Evolutionary conservation across 1,140 invertebrate species (phyloP), one percentile per base, ranked within the genome.

Genomic region (Drosophila orena): DNA sequence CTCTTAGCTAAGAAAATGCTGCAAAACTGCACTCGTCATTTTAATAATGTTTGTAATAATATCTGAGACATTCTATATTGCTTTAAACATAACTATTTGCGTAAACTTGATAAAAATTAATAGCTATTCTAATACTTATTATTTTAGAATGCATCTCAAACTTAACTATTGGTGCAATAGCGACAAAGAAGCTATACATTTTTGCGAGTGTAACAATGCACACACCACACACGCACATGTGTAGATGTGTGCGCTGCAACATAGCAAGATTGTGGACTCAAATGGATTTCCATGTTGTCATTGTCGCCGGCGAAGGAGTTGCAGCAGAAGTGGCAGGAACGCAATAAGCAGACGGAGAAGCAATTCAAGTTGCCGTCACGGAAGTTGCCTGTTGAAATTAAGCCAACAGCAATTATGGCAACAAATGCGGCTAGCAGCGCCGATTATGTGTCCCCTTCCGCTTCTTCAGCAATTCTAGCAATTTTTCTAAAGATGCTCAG

Each of bases 361-460:
- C 73, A 77, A 77, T 71, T 78, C 78, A 75, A 88, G 81, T 88
- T 79, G 83, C 81, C 78, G 83, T 68, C 71, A 68, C 84, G 81
- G 81, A 86, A 86, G 81, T 86, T 80, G 83, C 70, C 81, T 68
- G 83, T 86, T 86, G 70, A 86, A 86, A 86, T 86, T 86, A 86
- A 86, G 81, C 81, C 81, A 86, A 86, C 81, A 86, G 81, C 81
- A 88, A 86, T 88, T 88, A 86, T 88, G 79, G 83, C 79, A 78
- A 81, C 78, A 85, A 85, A 81, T 88, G 79, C 65, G 80, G 79
- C 81, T 88, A 81, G 69, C 83, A 86, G 70, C 81, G 70, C 47
- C 81, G 80, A 86, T 86, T 86, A 86, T 76, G 62, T 37, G 54
- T 50, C 34, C 53, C 73, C 75, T 46, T 55, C 27, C 20, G 43